Base-by-base conservation (phyloP, 1,140 invertebrate species). In the Cryptotermes secundus region DNA sequence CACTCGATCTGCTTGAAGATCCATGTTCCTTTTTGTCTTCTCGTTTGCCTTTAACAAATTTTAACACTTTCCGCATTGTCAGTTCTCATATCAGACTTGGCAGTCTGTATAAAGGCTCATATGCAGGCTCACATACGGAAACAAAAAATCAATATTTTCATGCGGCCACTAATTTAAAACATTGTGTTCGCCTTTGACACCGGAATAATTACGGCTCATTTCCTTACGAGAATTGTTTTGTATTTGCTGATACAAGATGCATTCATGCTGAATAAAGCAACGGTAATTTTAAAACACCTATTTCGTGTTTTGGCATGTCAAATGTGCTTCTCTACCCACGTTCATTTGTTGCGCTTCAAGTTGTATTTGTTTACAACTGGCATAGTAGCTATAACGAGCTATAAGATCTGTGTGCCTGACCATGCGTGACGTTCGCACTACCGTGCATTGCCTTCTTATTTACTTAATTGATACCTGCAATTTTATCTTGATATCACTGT, bases 11-110 rank as follows among this genome's bases (percentile, higher is more conserved):
- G 45, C 85, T 86, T 22, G 86, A 84, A 42, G 82, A 42, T 85
- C 85, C 87, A 65, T 85, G 65, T 19, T 87, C 86, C 80, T 86
- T 87, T 53, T 85, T 88, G 0, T 87, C 87, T 49, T 88, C 87
- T 80, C 84, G 83, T 84, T 86, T 87, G 19, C 88, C 88, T 86
- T 88, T 89, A 0, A 89, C 88, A 82, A 89, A 88, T 81, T 88
- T 88, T 9, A 89, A 83, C 31, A 89, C 88, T 85, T 88, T 88
- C 84, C 87, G 88, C 88, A 89, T 89, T 53, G 7, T 84, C 26
- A 79, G 24, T 22, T 31, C 34, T 72, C 26, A 72, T 6, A 7
- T 31, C n/a, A 49, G 38, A 14, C 38, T 42, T 3, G 2, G 38
- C 38, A 42, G 38, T 14, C 9, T 19, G 12, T 59, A 59, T 59